Base-by-base conservation (phyloP, 2,797 vertebrate genomes). In the Arremon aurantiirostris region DNA sequence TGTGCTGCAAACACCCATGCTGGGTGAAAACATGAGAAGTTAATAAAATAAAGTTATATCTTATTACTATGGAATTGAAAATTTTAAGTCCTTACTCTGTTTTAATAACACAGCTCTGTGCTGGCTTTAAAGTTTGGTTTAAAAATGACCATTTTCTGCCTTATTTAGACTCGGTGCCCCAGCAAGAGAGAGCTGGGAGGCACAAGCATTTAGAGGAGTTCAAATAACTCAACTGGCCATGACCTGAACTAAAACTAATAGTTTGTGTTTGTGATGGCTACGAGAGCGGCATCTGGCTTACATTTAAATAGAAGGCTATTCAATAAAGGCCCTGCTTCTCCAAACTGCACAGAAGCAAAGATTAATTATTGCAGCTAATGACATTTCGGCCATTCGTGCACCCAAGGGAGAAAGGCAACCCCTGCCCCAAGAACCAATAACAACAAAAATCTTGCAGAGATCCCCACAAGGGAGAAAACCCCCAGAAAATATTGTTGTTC, bases 211-310 rank as follows among this genome's bases (percentile, higher is more conserved):
- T 92, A 77, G 85, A 90, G 91, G 83, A 85, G 89, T 95, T 97
- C 95, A 97, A 89, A 93, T 90, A 91, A 79, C 94, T 94, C 95
- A 97, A 93, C 96, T 95, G 95, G 93, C 92, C 50, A 0, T 97
- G 97, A 97, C 87, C 96, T 77, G 92, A 95, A 96, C 94, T 95
- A 86, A 95, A 94, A 93, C 93, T 91, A 95, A 97, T 95, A 96
- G 93, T 95, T 95, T 96, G 96, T 96, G 91, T 96, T 97, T 96
- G 94, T 94, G 92, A 95, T 96, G 93, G 96, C 94, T 95, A 82
- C 39, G 2, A 81, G 93, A 95, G 59, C 6, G 14, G 96, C 97
- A 97, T 97, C 97, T 98, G 97, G 95, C 93, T 92, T 97, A 59
- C 69, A 86, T 95, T 97, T 93, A 94, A 84, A 81, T 79, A 83